phyloP scores from a whole-genome alignment of 2,888 invertebrate species.

The Volucella inflata region DNA sequence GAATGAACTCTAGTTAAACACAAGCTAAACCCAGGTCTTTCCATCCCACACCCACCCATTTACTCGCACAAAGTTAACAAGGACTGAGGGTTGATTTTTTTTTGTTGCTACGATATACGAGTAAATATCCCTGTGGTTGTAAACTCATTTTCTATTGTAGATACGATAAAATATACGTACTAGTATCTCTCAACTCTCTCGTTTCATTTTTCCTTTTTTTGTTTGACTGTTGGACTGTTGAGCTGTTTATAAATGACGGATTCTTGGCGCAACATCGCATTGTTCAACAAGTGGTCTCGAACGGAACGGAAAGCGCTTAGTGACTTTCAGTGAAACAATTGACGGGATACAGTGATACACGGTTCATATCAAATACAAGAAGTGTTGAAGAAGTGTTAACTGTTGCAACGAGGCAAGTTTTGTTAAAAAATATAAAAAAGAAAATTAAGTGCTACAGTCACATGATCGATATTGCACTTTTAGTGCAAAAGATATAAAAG shows the following conservation, averaged over 20 bases:
- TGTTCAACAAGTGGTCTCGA: constrained; percentile 83
- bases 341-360: constrained; percentile 50
- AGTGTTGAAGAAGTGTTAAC: constrained; percentile 40
- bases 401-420: constrained; percentile 60
- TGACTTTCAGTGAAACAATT: constrained; percentile 27
- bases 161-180: constrained; percentile 10
- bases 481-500: no score
- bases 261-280: constrained; percentile 79
- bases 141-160: constrained; percentile 3
- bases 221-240: constrained; percentile 33
- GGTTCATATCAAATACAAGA: constrained; percentile 30
- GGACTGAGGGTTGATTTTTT: constrained; percentile 23
- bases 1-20: constrained; percentile 54
- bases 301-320: constrained; percentile 52
- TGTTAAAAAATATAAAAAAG: not conserved
- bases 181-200: constrained; percentile 39
- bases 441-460: not conserved
- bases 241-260: constrained; percentile 81
- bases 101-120: not conserved
- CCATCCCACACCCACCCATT: constrained; percentile 12
- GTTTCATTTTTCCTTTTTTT: not conserved
- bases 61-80: not conserved
- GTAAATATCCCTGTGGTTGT: constrained; percentile 19
- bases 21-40: constrained; percentile 12
- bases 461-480: not conserved